phyloP scores from a whole-genome alignment of 1,140 invertebrate genomes.

The Hylaeus anthracinus region DNA sequence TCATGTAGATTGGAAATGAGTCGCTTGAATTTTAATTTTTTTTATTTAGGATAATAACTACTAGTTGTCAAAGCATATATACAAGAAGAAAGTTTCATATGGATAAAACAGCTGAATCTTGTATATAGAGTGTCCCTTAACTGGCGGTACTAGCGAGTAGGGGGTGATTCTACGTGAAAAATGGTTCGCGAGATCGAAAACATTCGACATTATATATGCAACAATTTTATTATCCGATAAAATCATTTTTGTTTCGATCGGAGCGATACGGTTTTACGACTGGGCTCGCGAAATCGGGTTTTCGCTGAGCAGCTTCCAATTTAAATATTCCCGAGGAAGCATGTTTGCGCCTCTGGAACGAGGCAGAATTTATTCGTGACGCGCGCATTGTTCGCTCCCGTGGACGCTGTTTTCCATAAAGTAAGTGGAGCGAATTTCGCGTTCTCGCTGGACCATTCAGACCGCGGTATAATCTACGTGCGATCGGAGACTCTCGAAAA shows the following conservation, averaged over 20 bases:
- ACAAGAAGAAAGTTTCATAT: too few species aligned
- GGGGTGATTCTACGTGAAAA: too few species aligned
- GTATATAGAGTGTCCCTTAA: too few species aligned
- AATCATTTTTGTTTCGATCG: background rate
- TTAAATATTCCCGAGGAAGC: slow-evolving; percentile 13
- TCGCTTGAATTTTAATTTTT: too few species aligned
- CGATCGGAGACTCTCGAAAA: slow-evolving; percentile 57
- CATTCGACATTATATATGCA: too few species aligned
- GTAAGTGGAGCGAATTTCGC: slow-evolving; percentile 43
- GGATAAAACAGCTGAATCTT: too few species aligned
- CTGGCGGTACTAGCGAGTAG: too few species aligned
- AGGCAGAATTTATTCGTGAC: background rate
- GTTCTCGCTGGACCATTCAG: slow-evolving; percentile 30
- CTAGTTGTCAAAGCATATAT: too few species aligned
- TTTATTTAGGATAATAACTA: too few species aligned
- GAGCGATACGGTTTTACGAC: background rate
- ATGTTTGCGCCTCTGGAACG: background rate
- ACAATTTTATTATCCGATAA: background rate
- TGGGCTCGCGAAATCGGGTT: slow-evolving; percentile 5
- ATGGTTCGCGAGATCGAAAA: too few species aligned
- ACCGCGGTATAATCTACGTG: slow-evolving; percentile 47
- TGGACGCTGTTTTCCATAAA: slow-evolving; percentile 36
- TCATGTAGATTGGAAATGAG: too few species aligned
- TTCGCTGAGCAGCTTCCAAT: background rate
- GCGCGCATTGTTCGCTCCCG: slow-evolving; percentile 12